These are phyloP conservation scores for Corythaeola cristata DNA, from an alignment of 2,113 vertebrate species.

Conservation along the genomic window DNA sequence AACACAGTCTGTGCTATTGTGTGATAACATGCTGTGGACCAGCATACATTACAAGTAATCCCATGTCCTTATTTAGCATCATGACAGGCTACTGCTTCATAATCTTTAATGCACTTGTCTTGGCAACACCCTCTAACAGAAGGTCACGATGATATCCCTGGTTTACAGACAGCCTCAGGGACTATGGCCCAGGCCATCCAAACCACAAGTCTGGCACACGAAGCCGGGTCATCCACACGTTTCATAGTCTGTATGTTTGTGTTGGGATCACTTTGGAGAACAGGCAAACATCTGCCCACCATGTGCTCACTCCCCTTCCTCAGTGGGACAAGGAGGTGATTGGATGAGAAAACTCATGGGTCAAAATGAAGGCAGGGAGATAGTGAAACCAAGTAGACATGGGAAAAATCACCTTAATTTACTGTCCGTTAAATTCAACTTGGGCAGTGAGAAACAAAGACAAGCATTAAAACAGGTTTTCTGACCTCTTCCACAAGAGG, in stretches of 20 bases:
- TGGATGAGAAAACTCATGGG: neutral
- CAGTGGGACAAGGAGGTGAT: rapidly evolving
- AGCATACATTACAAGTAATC: neutral
- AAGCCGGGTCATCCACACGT: neutral
- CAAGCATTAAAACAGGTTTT: neutral
- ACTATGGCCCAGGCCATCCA: neutral
- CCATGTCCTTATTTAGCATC: neutral
- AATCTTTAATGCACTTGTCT: neutral
- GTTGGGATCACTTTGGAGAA: neutral
- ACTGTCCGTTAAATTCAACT: neutral
- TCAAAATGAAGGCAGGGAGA: neutral
- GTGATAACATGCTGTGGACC: neutral
- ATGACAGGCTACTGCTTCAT: neutral
- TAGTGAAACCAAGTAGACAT: rapidly evolving
- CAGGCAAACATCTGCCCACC: neutral
- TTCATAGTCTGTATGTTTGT: rapidly evolving
- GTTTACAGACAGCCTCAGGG: neutral
- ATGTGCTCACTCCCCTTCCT: rapidly evolving
- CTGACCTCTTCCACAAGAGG: neutral
- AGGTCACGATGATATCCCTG: rapidly evolving
- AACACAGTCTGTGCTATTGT: neutral
- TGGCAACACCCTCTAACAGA: neutral
- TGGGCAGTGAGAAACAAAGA: neutral
- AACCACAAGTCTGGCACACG: neutral
- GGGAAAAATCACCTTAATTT: neutral